phyloP scores from a whole-genome alignment of 2,113 vertebrate genomes.

The Melanerpes formicivorus region DNA sequence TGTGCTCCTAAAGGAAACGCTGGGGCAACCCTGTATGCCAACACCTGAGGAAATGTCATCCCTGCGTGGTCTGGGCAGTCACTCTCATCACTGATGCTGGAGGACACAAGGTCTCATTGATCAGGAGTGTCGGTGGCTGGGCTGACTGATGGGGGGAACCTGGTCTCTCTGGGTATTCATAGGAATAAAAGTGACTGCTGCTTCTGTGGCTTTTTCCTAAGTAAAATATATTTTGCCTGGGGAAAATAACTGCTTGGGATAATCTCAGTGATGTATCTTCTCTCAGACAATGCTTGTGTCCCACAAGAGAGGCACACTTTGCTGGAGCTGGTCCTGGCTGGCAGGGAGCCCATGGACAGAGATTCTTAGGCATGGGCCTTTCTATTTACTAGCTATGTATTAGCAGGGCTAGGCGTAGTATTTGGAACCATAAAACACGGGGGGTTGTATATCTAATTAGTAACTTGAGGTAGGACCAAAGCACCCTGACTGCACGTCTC shows the following conservation, averaged over 20 bases:
- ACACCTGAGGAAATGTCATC: not conserved
- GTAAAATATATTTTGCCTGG: not conserved
- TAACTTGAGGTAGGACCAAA: not conserved
- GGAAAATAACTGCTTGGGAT: not conserved
- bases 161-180: not conserved
- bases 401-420: not conserved
- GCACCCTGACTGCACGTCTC: no score
- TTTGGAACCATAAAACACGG: not conserved
- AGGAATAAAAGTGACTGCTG: constrained; percentile 33
- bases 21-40: rapidly evolving
- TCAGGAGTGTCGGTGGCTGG: rapidly evolving
- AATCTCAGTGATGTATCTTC: not conserved
- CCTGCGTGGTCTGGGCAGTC: rapidly evolving
- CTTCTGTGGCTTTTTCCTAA: not conserved
- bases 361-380: not conserved
- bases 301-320: not conserved
- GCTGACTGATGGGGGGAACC: not conserved
- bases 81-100: not conserved
- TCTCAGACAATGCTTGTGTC: not conserved
- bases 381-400: not conserved
- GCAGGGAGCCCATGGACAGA: not conserved
- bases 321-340: not conserved
- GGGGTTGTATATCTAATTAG: not conserved
- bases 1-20: not conserved
- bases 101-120: not conserved